These are phyloP conservation scores for Orestias chungarensis DNA, from an alignment of 2,797 vertebrate species.

Conservation along the genomic window DNA sequence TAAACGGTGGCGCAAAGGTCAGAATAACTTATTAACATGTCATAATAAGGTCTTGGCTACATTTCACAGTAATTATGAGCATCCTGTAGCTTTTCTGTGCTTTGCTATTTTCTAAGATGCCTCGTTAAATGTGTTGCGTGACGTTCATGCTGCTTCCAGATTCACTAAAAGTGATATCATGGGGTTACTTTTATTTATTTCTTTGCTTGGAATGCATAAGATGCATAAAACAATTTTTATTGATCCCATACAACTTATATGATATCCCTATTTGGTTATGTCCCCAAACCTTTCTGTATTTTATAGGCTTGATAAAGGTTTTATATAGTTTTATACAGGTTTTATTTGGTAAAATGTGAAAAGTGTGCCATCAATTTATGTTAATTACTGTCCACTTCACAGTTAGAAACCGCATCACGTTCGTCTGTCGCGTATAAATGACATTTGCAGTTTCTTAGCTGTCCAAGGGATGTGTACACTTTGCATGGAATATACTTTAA, in stretches of 20 bases:
- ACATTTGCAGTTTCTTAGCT: not conserved
- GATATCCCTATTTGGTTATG: not conserved
- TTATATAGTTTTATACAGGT: not conserved
- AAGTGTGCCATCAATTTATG: not conserved
- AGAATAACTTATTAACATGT: conserved; percentile 70
- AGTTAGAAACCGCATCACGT: not conserved
- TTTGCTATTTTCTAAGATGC: conserved; percentile 24
- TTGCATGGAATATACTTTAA: not conserved
- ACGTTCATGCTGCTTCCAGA: conserved; percentile 53
- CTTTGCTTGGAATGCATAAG: conserved; percentile 6
- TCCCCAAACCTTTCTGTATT: not conserved
- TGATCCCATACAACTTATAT: not conserved
- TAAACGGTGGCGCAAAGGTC: conserved; percentile 60
- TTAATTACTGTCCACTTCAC: not conserved
- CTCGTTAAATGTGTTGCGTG: conserved; percentile 12
- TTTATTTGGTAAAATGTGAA: not conserved
- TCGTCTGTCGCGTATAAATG: not conserved
- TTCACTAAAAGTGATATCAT: conserved; percentile 47
- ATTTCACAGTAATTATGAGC: conserved; percentile 70
- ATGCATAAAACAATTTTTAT: not conserved
- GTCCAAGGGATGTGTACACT: not conserved
- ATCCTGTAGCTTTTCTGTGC: conserved; percentile 36
- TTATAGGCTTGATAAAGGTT: too few relatives aligned
- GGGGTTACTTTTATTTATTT: conserved; percentile 14
- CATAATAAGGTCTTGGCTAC: conserved; percentile 65